Evolutionary conservation across 2,888 invertebrate species (phyloP).

Genomic region (Drosophila demipolita): DNA sequence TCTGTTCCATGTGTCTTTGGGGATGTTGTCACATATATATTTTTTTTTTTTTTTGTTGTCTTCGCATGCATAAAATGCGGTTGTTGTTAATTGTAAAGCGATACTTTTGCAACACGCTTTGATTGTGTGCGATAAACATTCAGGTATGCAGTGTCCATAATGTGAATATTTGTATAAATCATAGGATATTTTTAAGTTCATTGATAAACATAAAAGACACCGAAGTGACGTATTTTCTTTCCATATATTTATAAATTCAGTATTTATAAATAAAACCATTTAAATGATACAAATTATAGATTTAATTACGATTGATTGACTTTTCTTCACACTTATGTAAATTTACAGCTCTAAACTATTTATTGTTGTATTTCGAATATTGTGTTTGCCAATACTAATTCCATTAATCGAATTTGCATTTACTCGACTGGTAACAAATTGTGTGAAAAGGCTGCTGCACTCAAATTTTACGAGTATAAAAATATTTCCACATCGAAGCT

Average conservation of each 20-base stretch:
- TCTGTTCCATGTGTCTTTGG: conserved; percentile 40
- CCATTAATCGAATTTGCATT: neutral
- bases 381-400: conserved; percentile 1
- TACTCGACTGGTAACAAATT: conserved; percentile 18
- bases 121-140: conserved; percentile 52
- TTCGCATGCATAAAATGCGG: conserved; percentile 71
- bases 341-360: no score
- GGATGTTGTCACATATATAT: conserved; percentile 41
- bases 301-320: neutral
- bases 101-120: conserved; percentile 53
- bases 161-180: conserved; percentile 66
- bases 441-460: conserved; percentile 50
- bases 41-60: neutral
- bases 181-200: conserved; percentile 53
- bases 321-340: neutral
- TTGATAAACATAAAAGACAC: conserved; percentile 24
- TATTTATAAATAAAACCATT: neutral
- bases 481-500: conserved; percentile 25
- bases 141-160: conserved; percentile 35
- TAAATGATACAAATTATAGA: neutral
- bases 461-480: conserved; percentile 28
- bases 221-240: conserved; percentile 6
- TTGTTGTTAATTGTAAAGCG: conserved; percentile 66
- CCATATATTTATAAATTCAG: neutral
- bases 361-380: conserved; percentile 9